Evolutionary conservation across 1,140 invertebrate genomes (phyloP).

Genomic region (Halesus radiatus): DNA sequence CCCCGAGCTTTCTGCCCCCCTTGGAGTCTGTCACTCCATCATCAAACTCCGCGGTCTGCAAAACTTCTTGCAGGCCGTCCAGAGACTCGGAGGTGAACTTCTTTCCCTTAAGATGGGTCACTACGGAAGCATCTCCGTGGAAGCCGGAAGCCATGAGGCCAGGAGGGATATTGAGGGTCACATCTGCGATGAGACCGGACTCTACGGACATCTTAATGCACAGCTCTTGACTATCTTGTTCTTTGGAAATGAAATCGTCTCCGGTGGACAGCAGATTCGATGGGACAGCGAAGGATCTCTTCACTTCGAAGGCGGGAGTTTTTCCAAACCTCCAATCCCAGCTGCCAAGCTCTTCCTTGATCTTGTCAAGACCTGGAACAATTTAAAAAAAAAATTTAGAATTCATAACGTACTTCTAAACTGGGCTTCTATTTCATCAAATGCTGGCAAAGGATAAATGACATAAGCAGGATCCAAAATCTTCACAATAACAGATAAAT

Average conservation of each 20-base stretch:
- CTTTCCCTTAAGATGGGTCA: constrained; percentile 68
- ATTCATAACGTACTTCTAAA: too few species aligned
- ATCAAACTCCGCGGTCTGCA: constrained; percentile 64
- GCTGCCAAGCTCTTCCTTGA: constrained; percentile 77
- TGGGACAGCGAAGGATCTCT: constrained; percentile 66
- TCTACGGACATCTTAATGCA: constrained; percentile 68
- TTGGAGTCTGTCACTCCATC: constrained; percentile 54
- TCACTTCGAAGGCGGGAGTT: constrained; percentile 86
- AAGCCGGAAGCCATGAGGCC: constrained; percentile 68
- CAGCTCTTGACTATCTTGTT: constrained; percentile 63
- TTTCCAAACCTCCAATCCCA: constrained; percentile 94
- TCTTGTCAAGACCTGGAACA: constrained; percentile 75
- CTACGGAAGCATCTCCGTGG: constrained; percentile 67
- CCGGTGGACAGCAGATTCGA: constrained; percentile 61
- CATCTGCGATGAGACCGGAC: constrained; percentile 67
- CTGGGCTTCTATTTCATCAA: too few species aligned
- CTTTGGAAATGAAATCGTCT: constrained; percentile 43
- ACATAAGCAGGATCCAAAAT: too few species aligned
- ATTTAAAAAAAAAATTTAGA: background rate
- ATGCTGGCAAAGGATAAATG: too few species aligned
- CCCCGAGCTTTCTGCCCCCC: constrained; percentile 62
- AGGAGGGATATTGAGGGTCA: constrained; percentile 67
- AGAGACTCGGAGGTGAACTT: constrained; percentile 68
- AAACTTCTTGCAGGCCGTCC: constrained; percentile 64
- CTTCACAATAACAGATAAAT: too few species aligned